Percentiles rank a stretch among this genome's conserved stretches.
Evolutionary conservation across 2,113 vertebrate species (phyloP).

Genomic region (Erpornis zantholeuca): DNA sequence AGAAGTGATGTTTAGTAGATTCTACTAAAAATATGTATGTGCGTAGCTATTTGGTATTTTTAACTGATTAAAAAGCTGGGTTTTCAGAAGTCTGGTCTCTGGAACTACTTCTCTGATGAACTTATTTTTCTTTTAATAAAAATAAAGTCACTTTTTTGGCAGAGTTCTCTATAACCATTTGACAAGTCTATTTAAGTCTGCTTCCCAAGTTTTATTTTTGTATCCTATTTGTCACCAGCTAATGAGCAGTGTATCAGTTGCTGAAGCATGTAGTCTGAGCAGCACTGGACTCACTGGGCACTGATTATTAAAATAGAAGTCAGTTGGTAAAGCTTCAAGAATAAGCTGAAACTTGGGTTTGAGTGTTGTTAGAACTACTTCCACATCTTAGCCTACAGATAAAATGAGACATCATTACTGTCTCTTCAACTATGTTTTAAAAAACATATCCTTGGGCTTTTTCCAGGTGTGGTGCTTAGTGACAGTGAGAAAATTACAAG

Average conservation of each 20-base stretch:
- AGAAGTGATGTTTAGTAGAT: background rate
- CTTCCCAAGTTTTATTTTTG: background rate
- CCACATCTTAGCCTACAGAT: background rate
- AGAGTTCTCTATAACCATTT: background rate
- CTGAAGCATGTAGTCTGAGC: background rate
- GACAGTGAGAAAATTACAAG: background rate
- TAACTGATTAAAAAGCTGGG: background rate
- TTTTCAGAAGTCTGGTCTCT: background rate
- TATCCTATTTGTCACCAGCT: background rate
- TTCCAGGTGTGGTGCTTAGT: background rate
- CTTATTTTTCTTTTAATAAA: background rate
- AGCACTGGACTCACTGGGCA: background rate
- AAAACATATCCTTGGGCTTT: background rate
- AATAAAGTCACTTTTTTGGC: slow-evolving; percentile 9
- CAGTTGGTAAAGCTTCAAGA: background rate
- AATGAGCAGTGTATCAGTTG: background rate
- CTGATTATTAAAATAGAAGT: background rate
- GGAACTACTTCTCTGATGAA: background rate
- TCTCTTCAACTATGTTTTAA: background rate
- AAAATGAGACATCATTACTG: background rate
- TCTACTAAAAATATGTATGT: background rate
- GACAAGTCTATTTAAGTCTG: slow-evolving; percentile 4
- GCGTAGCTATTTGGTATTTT: background rate
- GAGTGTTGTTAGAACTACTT: background rate
- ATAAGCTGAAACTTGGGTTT: background rate